Base-by-base conservation (phyloP, 2,797 vertebrate genomes). In the Diglossa cyanea region DNA sequence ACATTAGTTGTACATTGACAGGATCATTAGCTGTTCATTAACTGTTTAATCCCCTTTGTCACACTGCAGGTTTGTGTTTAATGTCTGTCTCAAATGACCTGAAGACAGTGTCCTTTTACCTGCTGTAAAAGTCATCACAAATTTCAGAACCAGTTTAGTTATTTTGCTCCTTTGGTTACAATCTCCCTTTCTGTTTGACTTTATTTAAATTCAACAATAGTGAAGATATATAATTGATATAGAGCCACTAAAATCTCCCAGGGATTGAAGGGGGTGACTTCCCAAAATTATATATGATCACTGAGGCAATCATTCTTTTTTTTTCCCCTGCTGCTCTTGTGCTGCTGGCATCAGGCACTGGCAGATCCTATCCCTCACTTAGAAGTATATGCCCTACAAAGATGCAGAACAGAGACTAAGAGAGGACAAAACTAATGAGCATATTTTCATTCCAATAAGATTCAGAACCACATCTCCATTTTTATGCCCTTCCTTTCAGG, bases 1-100 rank as follows among this genome's bases (percentile, higher is more conserved):
- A 90, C 70, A 95, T 55, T 44, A 58, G 45, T 61, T 75, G 48
- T 45, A 42, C 78, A 86, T 91, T 91, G 94, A 83, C 75, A 80
- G 84, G 79, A 72, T 95, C 0, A 0, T 80, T 90, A 86, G 58
- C 61, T 91, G 53, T 57, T 93, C 61, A 93, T 93, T 93, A 80
- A 74, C 78, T 44, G 78, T 60, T 68, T 35, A 91, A 74, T 51
- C 39, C 39, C 28, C 51, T 88, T 68, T 89, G 58, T 77, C 86
- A 82, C 17, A 13, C 35, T 33, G 62, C 54, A 72, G 26, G 26
- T 72, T 83, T 73, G 37, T 76, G 74, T 67, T 75, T 47, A 89
- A 30, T 60, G 2, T 58, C 67, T 83, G 39, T 51, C 68, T 83
- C 68, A 45, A 66, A 39, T 45, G 71, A 83, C 61, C 81, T 71